phyloP scores from a whole-genome alignment of 2,797 vertebrate species.

The Oreortyx pictus region DNA sequence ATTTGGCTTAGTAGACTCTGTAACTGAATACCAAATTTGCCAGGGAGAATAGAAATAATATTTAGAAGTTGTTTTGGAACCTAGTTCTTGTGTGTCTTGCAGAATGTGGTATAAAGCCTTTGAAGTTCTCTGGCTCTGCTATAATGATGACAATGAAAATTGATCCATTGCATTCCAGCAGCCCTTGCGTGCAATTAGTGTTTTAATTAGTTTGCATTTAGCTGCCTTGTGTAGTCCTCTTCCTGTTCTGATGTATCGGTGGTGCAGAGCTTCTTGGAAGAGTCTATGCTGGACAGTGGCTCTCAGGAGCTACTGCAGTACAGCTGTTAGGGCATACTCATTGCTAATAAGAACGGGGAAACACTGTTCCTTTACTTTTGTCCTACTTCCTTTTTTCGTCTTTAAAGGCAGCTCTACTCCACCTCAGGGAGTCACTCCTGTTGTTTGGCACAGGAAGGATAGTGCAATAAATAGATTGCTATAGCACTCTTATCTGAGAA shows the following conservation, averaged over 20 bases:
- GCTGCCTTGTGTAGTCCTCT: neutral
- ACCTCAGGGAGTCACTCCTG: neutral
- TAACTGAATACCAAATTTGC: neutral
- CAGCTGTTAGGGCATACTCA: neutral
- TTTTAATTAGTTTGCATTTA: neutral
- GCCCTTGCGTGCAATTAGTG: neutral
- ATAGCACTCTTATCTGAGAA: neutral
- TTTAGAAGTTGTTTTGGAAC: neutral
- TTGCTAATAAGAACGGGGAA: neutral
- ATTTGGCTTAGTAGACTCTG: neutral
- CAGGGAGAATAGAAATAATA: neutral
- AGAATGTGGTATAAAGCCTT: slow-evolving; percentile 28
- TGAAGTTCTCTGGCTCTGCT: slow-evolving; percentile 12
- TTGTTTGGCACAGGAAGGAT: neutral
- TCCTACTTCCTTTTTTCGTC: neutral
- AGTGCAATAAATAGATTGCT: neutral
- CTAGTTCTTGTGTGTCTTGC: neutral
- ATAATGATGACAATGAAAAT: neutral
- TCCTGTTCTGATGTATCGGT: neutral
- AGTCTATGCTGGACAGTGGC: neutral
- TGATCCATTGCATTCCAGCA: neutral
- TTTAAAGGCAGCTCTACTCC: neutral
- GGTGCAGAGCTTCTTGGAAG: neutral
- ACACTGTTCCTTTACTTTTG: neutral
- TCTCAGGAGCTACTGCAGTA: neutral